Evolutionary conservation across 2,797 vertebrate species (phyloP), one percentile per base, ranked within the genome.

Genomic region (Phrynocephalus vlangalii): DNA sequence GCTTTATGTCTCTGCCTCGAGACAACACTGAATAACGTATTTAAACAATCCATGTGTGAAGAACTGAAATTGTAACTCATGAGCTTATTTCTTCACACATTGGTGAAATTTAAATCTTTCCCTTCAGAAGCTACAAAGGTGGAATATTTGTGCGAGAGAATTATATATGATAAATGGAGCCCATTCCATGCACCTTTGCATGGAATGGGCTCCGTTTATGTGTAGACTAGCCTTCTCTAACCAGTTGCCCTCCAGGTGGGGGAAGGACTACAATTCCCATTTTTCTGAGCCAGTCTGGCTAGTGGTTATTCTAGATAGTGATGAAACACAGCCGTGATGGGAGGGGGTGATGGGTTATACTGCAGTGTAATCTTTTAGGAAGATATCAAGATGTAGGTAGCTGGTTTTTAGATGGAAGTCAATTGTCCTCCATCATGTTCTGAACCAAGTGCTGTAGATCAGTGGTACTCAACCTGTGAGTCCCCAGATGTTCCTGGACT

Each of bases 21-120:
- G 89, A 95, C 92, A 91, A 83, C 93, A 92, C 86, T 93, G 93
- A 93, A 94, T 94, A 95, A 94, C 93, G 92, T 94, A 94, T 91
- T 90, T 91, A 87, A 93, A 73, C 86, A 94, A 83, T 89, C 93
- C 93, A 82, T 89, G 90, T 82, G 84, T 92, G 89, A 92, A 86
- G 88, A 84, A 92, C 87, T 86, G 93, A 87, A 95, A 90, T 89
- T 90, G 91, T 90, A 90, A 87, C 91, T 93, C 89, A 63, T 83
- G 30, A 91, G 81, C 86, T 90, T 85, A 79, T 91, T 92, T 92
- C 90, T 90, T 94, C 91, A 85, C 83, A 91, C 82, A 7, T 76
- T 86, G 56, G 76, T 85, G 85, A 82, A 90, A 88, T 88, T 0
- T 0, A 90, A 90, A 82, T 85, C 4, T 26, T 86, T 94, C 92